Conservation (phyloP, 2,888 invertebrate genomes). For the Xestia xanthographa region DNA sequence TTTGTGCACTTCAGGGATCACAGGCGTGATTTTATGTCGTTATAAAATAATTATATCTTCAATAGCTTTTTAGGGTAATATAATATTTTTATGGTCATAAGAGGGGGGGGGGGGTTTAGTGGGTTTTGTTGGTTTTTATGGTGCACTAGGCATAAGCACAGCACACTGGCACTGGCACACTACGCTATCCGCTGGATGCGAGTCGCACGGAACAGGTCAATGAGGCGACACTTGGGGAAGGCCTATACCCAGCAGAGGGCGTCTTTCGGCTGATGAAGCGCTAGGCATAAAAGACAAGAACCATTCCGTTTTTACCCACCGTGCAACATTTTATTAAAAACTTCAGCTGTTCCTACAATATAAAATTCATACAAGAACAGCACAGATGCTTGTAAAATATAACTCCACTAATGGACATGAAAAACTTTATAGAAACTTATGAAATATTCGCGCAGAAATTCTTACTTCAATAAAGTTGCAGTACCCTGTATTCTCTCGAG, state of each 20-base stretch:
- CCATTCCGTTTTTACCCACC: not conserved
- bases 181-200: no score
- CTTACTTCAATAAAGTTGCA: slow-evolving; percentile 35
- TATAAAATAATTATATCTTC: no score
- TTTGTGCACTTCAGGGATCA: not conserved
- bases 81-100: no score
- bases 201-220: no score
- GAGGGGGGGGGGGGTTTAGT: no score
- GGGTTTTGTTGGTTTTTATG: no score
- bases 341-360: not conserved
- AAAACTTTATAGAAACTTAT: slow-evolving; percentile 51
- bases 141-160: no score
- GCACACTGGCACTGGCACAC: no score
- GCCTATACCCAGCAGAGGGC: no score
- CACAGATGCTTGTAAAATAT: slow-evolving; percentile 36
- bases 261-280: no score
- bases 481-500: slow-evolving; percentile 5
- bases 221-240: no score
- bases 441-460: slow-evolving; percentile 46
- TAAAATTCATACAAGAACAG: slow-evolving; percentile 39
- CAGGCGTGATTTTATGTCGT: not conserved
- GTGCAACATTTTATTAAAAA: slow-evolving; percentile 3
- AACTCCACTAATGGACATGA: slow-evolving; percentile 57
- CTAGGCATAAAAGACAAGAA: not conserved
- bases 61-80: no score